These are phyloP conservation scores for Heterochromis multidens DNA, from an alignment of 2,113 vertebrate species.

Conservation along the genomic window DNA sequence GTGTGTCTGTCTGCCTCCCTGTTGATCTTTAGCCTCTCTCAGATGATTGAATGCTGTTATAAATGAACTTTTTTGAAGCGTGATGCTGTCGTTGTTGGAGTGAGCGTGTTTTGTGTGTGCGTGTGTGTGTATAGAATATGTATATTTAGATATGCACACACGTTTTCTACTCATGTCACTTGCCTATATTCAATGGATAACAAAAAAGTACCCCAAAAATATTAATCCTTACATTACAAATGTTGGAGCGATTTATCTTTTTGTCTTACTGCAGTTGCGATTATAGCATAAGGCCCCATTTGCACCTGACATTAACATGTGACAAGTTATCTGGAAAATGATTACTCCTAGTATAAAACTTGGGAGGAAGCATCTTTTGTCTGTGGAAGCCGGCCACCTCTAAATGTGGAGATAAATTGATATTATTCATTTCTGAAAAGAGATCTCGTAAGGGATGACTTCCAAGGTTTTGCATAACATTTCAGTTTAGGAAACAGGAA, in stretches of 20 bases:
- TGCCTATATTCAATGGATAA: not conserved
- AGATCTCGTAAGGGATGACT: not conserved
- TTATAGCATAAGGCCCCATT: not conserved
- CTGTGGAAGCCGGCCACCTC: not conserved
- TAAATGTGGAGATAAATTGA: not conserved
- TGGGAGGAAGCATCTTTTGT: no score
- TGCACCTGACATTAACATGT: not conserved
- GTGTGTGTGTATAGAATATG: slow-evolving; percentile 15
- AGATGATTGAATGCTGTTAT: slow-evolving; percentile 87
- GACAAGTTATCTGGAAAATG: not conserved
- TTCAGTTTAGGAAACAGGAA: not conserved
- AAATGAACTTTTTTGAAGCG: slow-evolving; percentile 74
- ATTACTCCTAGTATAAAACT: not conserved
- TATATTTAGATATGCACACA: not conserved
- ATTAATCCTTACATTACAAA: slow-evolving; percentile 5
- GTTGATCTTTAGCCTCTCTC: slow-evolving; percentile 51
- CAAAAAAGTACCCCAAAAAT: not conserved
- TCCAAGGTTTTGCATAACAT: not conserved
- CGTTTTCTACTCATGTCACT: slow-evolving; percentile 27
- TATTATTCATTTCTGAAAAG: not conserved
- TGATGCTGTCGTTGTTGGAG: slow-evolving; percentile 72
- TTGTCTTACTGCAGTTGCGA: slow-evolving; percentile 9
- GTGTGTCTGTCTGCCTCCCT: slow-evolving; percentile 50
- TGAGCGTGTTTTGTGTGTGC: not conserved
- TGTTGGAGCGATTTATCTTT: not conserved